Percentiles rank a stretch among this genome's conserved stretches.
phyloP scores from a whole-genome alignment of 2,113 vertebrate species.

The Cyanoderma ruficeps region DNA sequence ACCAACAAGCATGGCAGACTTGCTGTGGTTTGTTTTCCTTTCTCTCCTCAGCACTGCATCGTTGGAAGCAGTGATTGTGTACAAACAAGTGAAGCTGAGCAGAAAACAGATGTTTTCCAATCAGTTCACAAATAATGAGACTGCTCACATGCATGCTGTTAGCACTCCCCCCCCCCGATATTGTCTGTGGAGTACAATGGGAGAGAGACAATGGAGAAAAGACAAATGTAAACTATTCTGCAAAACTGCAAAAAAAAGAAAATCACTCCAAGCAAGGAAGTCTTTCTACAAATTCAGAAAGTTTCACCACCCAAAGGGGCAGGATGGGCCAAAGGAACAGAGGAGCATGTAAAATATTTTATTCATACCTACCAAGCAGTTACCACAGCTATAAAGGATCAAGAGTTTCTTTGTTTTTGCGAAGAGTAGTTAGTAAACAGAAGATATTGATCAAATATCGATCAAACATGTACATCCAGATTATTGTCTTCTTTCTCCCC shows the following conservation, averaged over 20 bases:
- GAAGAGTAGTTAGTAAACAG: neutral
- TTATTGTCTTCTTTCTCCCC: neutral
- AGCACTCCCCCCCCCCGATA: neutral
- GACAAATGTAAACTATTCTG: neutral
- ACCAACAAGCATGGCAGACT: neutral
- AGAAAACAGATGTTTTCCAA: slow-evolving; percentile 45
- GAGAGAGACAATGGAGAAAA: neutral
- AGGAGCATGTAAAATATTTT: neutral
- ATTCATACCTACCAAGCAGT: neutral
- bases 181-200: neutral
- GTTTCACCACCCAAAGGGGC: neutral
- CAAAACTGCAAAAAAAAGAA: neutral
- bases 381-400: neutral
- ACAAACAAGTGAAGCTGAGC: slow-evolving; percentile 34
- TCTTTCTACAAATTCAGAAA: neutral
- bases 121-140: slow-evolving; percentile 18
- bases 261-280: neutral
- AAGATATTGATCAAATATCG: neutral
- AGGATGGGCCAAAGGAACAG: neutral
- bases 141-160: neutral
- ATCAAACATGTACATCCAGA: neutral
- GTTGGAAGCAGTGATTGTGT: neutral
- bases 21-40: neutral
- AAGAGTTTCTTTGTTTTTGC: neutral
- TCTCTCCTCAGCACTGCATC: neutral